Evolutionary conservation across 1,140 invertebrate genomes (phyloP).

Genomic region (Arion vulgaris): DNA sequence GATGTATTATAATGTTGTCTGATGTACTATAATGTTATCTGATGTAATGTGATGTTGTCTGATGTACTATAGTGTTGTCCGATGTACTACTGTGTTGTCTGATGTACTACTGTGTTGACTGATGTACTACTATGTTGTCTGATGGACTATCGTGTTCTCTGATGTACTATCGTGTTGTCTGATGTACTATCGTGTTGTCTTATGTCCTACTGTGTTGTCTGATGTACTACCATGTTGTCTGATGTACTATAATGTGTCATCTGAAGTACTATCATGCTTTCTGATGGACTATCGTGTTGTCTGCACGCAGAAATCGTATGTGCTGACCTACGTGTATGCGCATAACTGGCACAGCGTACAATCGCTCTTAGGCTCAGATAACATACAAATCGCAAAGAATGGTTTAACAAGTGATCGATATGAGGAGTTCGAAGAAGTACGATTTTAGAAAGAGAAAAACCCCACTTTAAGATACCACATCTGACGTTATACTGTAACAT

Average conservation of each 20-base stretch:
- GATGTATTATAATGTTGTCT: background rate
- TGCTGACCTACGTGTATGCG: too few relatives aligned
- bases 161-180: background rate
- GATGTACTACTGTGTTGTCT: background rate
- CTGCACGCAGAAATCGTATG: too few relatives aligned
- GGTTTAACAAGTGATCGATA: too few relatives aligned
- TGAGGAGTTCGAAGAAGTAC: too few relatives aligned
- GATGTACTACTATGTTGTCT: background rate
- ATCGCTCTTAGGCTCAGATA: too few relatives aligned
- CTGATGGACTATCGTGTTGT: too few relatives aligned
- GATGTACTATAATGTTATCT: background rate
- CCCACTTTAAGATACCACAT: too few relatives aligned
- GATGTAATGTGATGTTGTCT: slow-evolving; percentile 18
- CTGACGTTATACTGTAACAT: too few relatives aligned
- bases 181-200: background rate
- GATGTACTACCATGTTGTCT: background rate
- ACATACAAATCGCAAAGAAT: too few relatives aligned
- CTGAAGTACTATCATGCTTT: too few relatives aligned
- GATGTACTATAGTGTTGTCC: slow-evolving; percentile 21
- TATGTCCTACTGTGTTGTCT: background rate
- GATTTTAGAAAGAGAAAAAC: too few relatives aligned
- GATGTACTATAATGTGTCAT: background rate
- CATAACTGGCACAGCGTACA: too few relatives aligned
- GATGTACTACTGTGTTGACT: background rate
- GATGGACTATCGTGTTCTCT: background rate